These are phyloP conservation scores for Anoplolepis gracilipes DNA, from an alignment of 1,140 invertebrate species.

Conservation along the genomic window DNA sequence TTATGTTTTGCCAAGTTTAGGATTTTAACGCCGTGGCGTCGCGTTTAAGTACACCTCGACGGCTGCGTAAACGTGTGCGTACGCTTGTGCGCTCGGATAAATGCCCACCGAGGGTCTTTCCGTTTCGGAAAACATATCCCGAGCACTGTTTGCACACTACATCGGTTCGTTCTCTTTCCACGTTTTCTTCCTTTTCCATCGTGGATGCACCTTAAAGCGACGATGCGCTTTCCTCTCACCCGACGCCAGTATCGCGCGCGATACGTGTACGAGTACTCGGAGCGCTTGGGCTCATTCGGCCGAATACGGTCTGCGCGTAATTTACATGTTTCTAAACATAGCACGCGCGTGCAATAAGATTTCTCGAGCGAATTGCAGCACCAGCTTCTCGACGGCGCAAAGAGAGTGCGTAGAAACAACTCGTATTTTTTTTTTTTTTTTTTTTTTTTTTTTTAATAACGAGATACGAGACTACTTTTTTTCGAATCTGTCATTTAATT, in stretches of 20 bases:
- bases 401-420: neutral
- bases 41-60: constrained; percentile 53
- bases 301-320: constrained; percentile 11
- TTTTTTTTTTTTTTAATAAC: neutral
- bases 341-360: constrained; percentile 1
- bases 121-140: constrained; percentile 82
- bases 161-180: constrained; percentile 77
- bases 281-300: neutral
- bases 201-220: constrained; percentile 60
- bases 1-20: neutral
- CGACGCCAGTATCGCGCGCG: constrained; percentile 26
- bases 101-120: constrained; percentile 79
- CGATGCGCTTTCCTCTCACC: constrained; percentile 21
- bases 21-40: constrained; percentile 42
- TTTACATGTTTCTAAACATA: constrained; percentile 29
- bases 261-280: neutral
- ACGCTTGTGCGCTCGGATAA: constrained; percentile 75
- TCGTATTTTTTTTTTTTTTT: too few species aligned
- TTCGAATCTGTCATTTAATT: neutral
- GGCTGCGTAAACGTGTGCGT: constrained; percentile 67
- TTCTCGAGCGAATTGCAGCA: constrained; percentile 3
- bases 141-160: constrained; percentile 76
- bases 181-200: constrained; percentile 64
- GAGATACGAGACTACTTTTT: neutral
- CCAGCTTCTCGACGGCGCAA: neutral